phyloP scores from a whole-genome alignment of 2,797 vertebrate species.

The Vultur gryphus region DNA sequence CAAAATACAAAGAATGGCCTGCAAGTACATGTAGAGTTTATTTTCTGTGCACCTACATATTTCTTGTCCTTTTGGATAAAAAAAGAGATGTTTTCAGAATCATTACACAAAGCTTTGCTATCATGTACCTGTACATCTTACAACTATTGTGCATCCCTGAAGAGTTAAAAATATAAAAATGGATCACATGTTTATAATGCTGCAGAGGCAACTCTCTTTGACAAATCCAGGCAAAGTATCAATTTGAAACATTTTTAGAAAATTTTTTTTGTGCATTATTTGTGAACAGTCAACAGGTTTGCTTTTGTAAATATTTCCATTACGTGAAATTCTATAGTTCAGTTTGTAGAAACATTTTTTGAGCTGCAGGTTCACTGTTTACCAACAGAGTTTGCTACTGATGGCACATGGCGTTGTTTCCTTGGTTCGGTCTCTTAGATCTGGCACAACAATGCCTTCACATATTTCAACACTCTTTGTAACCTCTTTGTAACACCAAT shows the following conservation, averaged over 20 bases:
- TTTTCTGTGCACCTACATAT: neutral
- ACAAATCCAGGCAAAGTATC: neutral
- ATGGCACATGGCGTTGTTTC: neutral
- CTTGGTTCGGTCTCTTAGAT: neutral
- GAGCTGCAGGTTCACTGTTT: neutral
- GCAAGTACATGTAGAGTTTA: neutral
- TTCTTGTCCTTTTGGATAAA: neutral
- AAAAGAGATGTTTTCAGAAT: neutral
- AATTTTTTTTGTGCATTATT: neutral
- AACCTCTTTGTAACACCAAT: neutral
- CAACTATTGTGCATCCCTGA: neutral
- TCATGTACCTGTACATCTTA: fast-evolving
- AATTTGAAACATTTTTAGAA: neutral
- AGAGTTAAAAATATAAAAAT: neutral
- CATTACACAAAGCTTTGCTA: neutral
- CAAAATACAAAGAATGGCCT: neutral
- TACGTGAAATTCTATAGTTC: neutral
- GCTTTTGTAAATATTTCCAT: neutral
- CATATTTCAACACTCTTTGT: neutral
- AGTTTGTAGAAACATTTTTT: neutral
- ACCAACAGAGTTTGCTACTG: neutral
- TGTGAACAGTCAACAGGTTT: neutral
- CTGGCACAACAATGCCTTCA: neutral
- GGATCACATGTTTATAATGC: neutral
- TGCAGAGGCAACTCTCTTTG: neutral